Base-by-base conservation (phyloP, 1,140 invertebrate genomes). In the Monomorium pharaonis region DNA sequence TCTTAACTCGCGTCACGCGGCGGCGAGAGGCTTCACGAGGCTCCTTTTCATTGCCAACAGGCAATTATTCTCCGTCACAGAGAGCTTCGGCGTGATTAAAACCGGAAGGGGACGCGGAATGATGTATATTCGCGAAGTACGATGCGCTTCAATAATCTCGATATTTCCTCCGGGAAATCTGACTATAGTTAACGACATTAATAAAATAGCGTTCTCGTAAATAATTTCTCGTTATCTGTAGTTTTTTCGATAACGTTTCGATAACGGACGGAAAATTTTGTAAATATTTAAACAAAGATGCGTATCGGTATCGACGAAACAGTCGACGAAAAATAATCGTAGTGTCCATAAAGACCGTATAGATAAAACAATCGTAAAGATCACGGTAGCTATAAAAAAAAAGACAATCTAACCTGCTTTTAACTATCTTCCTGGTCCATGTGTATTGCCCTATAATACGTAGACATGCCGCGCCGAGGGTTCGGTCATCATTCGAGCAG, bases 331-430 rank as follows among this genome's bases (percentile, higher is more conserved):
- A 86, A 69, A 30, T 74, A 72, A 83, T 47, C 56, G n/a, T 86
- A 83, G 62, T 27, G 16, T 6, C 18, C 33, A 51, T 86, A 86
- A 86, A 80, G 37, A 16, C 0, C 3, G 44, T 24, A n/a, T n/a
- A 63, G 44, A n/a, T 70, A 62, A n/a, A 37, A 72, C 24, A 69
- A 54, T 83, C 54, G 21, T 86, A 72, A 83, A 74, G 42, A 33
- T 81, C 44, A 47, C 67, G 14, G 21, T 84, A 83, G 56, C 56
- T 44, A 49, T 83, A 86, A 86, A 83, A 56, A 83, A 83, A 84
- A 84, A 18, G 27, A 42, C 81, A 51, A 62, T 27, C 30, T 16
- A 24, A n/a, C 16, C 49, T 16, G 76, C 6, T 62, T n/a, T 27
- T n/a, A 37, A 51, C 58, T 42, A 42, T 76, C 65, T 62, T 42